A percentile compares a stretch with the other conserved stretches of the same genome.
Evolutionary conservation across 2,113 vertebrate genomes (phyloP).

Genomic region (Eretmochelys imbricata): DNA sequence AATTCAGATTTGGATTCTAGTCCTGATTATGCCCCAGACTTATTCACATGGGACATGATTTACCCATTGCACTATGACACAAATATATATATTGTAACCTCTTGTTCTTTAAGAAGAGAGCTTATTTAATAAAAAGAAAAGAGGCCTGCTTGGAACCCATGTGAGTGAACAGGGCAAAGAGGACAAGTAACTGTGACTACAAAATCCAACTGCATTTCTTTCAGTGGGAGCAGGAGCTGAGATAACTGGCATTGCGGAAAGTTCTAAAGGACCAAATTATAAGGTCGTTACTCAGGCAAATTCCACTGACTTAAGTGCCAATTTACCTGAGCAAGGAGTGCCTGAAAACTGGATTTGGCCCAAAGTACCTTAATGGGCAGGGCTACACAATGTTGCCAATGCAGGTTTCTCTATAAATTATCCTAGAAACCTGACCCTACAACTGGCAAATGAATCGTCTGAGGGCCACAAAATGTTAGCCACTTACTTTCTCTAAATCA

Average conservation of each 20-base stretch:
- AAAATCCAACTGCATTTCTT: neutral
- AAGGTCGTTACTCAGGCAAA: slow-evolving; percentile 27
- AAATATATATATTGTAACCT: neutral
- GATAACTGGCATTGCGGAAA: too few species aligned
- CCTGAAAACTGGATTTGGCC: neutral
- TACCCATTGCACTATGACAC: neutral
- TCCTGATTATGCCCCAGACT: neutral
- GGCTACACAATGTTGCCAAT: neutral
- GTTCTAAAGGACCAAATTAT: neutral
- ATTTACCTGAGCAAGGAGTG: slow-evolving; percentile 1
- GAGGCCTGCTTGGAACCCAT: neutral
- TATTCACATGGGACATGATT: neutral
- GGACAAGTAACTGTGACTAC: neutral
- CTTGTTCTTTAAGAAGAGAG: neutral
- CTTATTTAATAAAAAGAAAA: neutral
- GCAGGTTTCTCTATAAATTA: neutral
- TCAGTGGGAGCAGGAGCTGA: neutral
- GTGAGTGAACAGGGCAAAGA: neutral
- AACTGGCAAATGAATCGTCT: neutral
- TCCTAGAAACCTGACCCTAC: neutral
- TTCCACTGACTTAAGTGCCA: neutral
- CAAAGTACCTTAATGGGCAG: neutral
- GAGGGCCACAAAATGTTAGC: neutral
- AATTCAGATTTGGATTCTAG: neutral
- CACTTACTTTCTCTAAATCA: neutral